A percentile compares a stretch with the other conserved stretches of the same genome.
phyloP scores from a whole-genome alignment of 2,888 invertebrate species.

The Xestia ashworthii region DNA sequence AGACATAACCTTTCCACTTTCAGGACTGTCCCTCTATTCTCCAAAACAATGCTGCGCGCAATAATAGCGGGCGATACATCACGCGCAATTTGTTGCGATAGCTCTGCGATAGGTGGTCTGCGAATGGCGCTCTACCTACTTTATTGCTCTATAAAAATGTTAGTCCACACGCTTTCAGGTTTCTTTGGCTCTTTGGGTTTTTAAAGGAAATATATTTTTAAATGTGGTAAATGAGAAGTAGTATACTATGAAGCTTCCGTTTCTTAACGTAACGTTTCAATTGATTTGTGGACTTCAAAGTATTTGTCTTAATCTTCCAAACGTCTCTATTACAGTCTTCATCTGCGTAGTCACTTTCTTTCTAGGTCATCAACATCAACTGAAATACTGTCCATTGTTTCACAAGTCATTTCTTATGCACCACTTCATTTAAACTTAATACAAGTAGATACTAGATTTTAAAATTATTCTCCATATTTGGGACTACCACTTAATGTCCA shows the following conservation, averaged over 20 bases:
- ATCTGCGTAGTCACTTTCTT: not conserved
- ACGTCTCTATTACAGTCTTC: not conserved
- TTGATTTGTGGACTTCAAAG: not conserved
- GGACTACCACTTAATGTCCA: not conserved
- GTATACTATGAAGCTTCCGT: not conserved
- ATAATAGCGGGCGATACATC: slow-evolving; percentile 84
- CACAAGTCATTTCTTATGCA: not conserved
- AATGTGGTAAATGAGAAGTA: slow-evolving; percentile 14
- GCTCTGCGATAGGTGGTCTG: slow-evolving; percentile 81
- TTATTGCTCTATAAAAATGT: slow-evolving; percentile 84
- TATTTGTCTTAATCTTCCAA: not conserved
- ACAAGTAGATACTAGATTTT: not conserved
- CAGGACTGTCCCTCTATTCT: slow-evolving; percentile 52
- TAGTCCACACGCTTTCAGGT: slow-evolving; percentile 64
- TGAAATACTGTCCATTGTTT: not conserved
- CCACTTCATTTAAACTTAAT: not conserved
- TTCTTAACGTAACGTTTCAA: not conserved
- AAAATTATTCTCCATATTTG: not conserved
- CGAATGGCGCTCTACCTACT: slow-evolving; percentile 79
- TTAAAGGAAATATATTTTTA: slow-evolving; percentile 37
- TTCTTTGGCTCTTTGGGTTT: slow-evolving; percentile 47
- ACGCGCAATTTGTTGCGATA: slow-evolving; percentile 89
- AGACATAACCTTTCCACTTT: not conserved
- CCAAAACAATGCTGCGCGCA: slow-evolving; percentile 59
- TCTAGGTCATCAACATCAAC: not conserved